Evolutionary conservation across 1,140 invertebrate genomes (phyloP).

Genomic region (Drosophila kurseongensis): DNA sequence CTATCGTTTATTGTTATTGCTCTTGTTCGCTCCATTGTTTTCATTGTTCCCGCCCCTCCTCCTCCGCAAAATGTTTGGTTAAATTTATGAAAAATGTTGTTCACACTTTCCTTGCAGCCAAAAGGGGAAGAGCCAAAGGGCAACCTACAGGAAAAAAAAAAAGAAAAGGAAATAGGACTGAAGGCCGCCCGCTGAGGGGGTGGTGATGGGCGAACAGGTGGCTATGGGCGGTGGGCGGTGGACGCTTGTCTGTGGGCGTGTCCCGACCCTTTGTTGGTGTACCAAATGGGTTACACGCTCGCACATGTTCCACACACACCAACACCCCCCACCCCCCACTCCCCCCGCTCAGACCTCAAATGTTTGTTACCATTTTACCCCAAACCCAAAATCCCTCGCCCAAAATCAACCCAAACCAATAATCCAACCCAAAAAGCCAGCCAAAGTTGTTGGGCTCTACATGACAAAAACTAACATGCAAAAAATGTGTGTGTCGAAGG

Average conservation of each 20-base stretch:
- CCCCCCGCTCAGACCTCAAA: conserved; percentile 12
- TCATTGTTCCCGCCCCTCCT: conserved; percentile 45
- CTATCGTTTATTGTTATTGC: conserved; percentile 83
- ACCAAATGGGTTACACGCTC: conserved; percentile 74
- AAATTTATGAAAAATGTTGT: conserved; percentile 84
- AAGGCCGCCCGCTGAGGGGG: conserved; percentile 41
- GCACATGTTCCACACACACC: conserved; percentile 53
- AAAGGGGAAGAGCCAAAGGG: conserved; percentile 1
- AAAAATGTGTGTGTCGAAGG: conserved; percentile 11
- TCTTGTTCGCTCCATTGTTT: conserved; percentile 80
- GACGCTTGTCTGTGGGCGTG: neutral
- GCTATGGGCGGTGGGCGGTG: too few relatives aligned
- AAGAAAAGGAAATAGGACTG: conserved; percentile 6
- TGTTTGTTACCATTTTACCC: conserved; percentile 24
- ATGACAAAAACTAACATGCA: conserved; percentile 43
- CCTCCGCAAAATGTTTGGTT: conserved; percentile 47
- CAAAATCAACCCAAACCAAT: conserved; percentile 6
- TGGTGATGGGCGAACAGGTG: neutral
- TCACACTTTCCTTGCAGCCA: conserved; percentile 68
- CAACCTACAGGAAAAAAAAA: neutral
- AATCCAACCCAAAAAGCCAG: conserved; percentile 6
- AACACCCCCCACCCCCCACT: neutral
- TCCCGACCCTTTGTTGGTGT: conserved; percentile 55
- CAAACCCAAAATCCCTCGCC: conserved; percentile 1
- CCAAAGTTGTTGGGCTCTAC: conserved; percentile 25